phyloP scores from a whole-genome alignment of 2,888 invertebrate genomes.

The Epinotia demarniana region DNA sequence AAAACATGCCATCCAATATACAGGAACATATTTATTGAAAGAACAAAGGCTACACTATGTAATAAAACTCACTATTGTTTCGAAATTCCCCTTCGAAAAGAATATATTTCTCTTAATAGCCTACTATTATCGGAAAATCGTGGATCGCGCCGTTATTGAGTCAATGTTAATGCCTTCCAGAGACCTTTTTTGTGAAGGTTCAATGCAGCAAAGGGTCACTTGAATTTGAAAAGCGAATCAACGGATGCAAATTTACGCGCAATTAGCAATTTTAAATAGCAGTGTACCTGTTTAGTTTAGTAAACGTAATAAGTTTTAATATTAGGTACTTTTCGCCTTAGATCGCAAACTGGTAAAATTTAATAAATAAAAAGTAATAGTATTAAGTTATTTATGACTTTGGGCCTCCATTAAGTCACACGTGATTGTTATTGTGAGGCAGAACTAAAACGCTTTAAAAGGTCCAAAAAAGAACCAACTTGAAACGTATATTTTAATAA shows the following conservation, averaged over 20 bases:
- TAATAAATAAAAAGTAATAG: not conserved
- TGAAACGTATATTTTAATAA: not conserved
- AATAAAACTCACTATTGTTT: not conserved
- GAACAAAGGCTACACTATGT: not conserved
- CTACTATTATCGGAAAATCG: conserved; percentile 36
- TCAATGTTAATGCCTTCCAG: conserved; percentile 53
- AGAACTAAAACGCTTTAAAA: not conserved
- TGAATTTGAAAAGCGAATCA: conserved; percentile 52
- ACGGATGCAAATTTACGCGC: conserved; percentile 25
- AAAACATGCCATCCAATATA: no score
- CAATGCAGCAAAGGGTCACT: conserved; percentile 53
- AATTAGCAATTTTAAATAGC: conserved; percentile 31
- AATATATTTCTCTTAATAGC: conserved; percentile 44
- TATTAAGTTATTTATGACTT: not conserved
- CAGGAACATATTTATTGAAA: no score
- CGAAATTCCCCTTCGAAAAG: conserved; percentile 6
- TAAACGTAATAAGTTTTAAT: not conserved
- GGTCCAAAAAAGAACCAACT: not conserved
- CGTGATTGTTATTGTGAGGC: not conserved
- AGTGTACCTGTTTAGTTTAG: not conserved
- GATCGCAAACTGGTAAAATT: not conserved
- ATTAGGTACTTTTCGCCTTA: not conserved
- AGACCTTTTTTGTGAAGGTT: conserved; percentile 50
- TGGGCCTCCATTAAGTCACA: not conserved
- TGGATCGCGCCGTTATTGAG: conserved; percentile 45